Evolutionary conservation across 2,888 invertebrate genomes (phyloP).

Genomic region (Lepidocyrtinus sp.): DNA sequence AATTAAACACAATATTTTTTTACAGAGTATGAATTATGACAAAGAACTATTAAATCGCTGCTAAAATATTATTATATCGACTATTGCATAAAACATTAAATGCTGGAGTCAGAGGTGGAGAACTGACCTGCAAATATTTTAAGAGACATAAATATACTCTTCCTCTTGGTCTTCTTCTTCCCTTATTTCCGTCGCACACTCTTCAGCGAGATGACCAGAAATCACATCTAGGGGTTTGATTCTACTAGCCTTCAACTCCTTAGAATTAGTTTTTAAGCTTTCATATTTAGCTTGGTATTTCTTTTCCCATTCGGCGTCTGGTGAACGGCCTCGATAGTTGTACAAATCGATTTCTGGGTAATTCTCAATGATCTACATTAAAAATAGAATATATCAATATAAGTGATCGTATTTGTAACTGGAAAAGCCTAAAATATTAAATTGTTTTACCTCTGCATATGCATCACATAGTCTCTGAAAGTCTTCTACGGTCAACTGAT

Average conservation of each 20-base stretch:
- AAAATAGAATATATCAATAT: neutral
- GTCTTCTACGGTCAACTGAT: constrained; percentile 84
- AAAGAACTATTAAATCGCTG: neutral
- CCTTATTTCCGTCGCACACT: constrained; percentile 22
- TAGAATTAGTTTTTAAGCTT: neutral
- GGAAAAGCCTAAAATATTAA: neutral
- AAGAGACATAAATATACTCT: neutral
- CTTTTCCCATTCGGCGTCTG: constrained; percentile 60
- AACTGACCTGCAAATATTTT: neutral
- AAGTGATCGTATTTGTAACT: neutral
- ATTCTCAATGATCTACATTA: constrained; percentile 57
- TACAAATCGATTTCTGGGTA: constrained; percentile 63
- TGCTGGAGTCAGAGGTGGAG: neutral
- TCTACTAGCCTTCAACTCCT: neutral
- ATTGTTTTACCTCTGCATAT: constrained; percentile 76
- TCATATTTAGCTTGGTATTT: constrained; percentile 44
- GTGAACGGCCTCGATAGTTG: constrained; percentile 52
- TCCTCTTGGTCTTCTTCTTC: neutral
- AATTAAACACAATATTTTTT: no score
- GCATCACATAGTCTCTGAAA: constrained; percentile 83
- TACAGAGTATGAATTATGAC: neutral
- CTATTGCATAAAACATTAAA: no score
- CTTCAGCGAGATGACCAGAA: constrained; percentile 14
- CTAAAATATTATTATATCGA: neutral
- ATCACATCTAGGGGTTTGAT: constrained; percentile 37